Evolutionary conservation across 2,888 invertebrate species (phyloP).

Genomic region (Euzetes globulus): DNA sequence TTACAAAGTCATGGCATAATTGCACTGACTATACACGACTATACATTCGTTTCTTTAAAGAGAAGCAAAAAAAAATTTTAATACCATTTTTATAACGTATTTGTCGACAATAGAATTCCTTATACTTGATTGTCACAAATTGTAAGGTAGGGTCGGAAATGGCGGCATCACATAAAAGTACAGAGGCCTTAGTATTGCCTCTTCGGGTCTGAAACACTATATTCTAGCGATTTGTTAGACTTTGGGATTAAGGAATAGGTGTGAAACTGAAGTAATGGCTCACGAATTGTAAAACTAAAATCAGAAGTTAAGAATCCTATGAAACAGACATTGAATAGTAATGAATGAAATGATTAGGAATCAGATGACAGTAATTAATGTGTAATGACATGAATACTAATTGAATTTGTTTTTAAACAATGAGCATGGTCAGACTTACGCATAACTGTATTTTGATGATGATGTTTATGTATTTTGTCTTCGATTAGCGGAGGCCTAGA

Average conservation of each 20-base stretch:
- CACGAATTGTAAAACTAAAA: background rate
- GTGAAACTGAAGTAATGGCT: background rate
- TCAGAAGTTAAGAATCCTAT: background rate
- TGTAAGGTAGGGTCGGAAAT: constrained; percentile 17
- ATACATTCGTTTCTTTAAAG: background rate
- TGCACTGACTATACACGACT: background rate
- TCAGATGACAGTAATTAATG: too few species aligned
- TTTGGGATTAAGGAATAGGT: constrained; percentile 21
- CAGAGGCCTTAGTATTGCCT: background rate
- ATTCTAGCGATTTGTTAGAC: constrained; percentile 17
- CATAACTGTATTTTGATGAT: background rate
- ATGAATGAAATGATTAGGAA: background rate
- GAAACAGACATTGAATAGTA: background rate
- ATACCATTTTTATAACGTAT: constrained; percentile 24
- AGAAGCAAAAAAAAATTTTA: constrained; percentile 21
- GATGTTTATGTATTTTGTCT: background rate
- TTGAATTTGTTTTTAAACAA: too few species aligned
- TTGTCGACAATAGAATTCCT: constrained; percentile 6
- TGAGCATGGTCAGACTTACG: background rate
- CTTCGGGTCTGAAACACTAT: background rate
- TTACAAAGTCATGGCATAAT: constrained; percentile 16
- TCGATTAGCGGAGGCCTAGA: constrained; percentile 9
- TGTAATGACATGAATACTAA: too few species aligned
- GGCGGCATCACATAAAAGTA: constrained; percentile 4
- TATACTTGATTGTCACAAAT: constrained; percentile 17